These are phyloP conservation scores for Hepsetus odoe DNA, from an alignment of 2,113 vertebrate species.

Conservation along the genomic window DNA sequence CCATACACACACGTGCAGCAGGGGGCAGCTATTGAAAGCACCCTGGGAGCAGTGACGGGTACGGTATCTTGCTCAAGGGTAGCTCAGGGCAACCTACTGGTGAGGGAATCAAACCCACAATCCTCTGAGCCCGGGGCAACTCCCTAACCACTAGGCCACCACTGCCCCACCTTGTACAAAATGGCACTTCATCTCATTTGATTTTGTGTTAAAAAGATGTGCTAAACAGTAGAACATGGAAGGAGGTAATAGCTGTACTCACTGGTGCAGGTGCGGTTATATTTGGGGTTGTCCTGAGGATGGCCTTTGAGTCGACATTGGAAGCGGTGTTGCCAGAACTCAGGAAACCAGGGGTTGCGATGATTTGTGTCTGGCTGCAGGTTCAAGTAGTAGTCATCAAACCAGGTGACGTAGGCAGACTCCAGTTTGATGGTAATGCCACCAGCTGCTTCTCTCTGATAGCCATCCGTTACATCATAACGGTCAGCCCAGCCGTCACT, in stretches of 20 bases:
- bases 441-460: constrained; percentile 90
- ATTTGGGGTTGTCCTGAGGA: constrained; percentile 85
- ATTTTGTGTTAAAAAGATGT: too few species aligned
- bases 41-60: too few species aligned
- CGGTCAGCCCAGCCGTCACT: constrained; percentile 99
- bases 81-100: too few species aligned
- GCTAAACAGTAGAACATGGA: background rate
- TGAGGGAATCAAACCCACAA: too few species aligned
- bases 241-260: constrained; percentile 62
- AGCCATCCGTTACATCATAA: constrained; percentile 94
- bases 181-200: too few species aligned
- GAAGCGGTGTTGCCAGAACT: constrained; percentile 97
- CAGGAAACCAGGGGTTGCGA: constrained; percentile 96
- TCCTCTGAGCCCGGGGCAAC: too few species aligned
- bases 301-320: constrained; percentile 89
- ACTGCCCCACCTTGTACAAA: too few species aligned
- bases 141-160: too few species aligned
- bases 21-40: too few species aligned
- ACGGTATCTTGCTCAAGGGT: too few species aligned
- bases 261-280: constrained; percentile 95
- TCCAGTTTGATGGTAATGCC: constrained; percentile 98
- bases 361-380: constrained; percentile 89
- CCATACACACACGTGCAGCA: too few species aligned
- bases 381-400: constrained; percentile 96
- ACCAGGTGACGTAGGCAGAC: constrained; percentile 96